These are phyloP conservation scores for Seriola quinqueradiata DNA, from an alignment of 2,113 vertebrate species.

Conservation along the genomic window DNA sequence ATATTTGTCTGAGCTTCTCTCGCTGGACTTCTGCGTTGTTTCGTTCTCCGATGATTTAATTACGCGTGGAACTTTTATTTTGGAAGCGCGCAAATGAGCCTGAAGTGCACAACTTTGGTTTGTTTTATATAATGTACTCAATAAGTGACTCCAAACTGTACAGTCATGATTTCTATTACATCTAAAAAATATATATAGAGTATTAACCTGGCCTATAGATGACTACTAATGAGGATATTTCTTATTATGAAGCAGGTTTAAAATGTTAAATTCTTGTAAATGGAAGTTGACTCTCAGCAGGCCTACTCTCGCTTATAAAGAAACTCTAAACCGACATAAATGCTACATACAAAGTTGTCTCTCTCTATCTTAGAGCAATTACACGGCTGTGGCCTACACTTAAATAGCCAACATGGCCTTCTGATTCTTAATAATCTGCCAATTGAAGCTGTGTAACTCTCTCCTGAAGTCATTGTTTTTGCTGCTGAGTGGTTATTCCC, in stretches of 20 bases:
- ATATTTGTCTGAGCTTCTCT: neutral
- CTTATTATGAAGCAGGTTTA: neutral
- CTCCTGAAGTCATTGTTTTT: slow-evolving; percentile 84
- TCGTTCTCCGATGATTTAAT: neutral
- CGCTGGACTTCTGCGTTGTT: neutral
- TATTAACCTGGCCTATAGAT: neutral
- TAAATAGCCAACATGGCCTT: slow-evolving; percentile 38
- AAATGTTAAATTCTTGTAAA: neutral
- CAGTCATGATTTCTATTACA: neutral
- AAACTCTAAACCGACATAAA: slow-evolving; percentile 18
- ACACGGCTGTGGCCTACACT: slow-evolving; percentile 43
- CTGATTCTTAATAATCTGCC: slow-evolving; percentile 63
- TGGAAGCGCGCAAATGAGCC: neutral
- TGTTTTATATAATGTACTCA: neutral
- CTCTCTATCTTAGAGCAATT: slow-evolving; percentile 30
- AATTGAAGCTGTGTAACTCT: slow-evolving; percentile 70
- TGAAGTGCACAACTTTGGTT: neutral
- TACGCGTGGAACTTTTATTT: neutral
- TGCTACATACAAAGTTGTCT: slow-evolving; percentile 4
- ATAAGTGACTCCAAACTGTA: neutral
- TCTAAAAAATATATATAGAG: neutral
- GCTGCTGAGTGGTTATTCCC: slow-evolving; percentile 90
- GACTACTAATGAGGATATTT: neutral
- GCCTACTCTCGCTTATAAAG: neutral
- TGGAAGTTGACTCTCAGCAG: slow-evolving; percentile 13